Evolutionary conservation across 1,140 invertebrate genomes (phyloP), one percentile per base, ranked within the genome.

Genomic region (Hylaeus volcanicus): DNA sequence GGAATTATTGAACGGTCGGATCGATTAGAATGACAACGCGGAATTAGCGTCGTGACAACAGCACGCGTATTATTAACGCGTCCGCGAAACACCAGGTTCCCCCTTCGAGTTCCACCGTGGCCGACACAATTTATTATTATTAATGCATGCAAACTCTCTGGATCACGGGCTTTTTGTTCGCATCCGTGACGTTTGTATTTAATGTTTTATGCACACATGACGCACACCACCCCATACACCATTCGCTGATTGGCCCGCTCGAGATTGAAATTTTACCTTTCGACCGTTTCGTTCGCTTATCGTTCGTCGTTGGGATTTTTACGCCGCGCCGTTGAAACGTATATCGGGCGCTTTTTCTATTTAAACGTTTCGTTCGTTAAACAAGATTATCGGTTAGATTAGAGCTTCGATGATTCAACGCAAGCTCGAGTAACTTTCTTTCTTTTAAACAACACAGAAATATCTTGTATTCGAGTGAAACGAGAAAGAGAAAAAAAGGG

Each of bases 21-120:
- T 78, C 75, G 68, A 71, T 71, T 78, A 78, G 75, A 78, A 78
- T 37, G 75, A 77, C 65, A 77, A 77, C 75, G 65, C n/a, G 68
- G 68, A 71, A 78, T 71, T 78, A 78, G 58, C 58, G 39, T 8
- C 56, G 75, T 39, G 37, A 45, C 75, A 71, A 78, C 66, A 63
- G 5, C 5, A 15, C 56, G 45, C 15, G 75, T 68, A 70, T 77
- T 69, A 76, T 53, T 51, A 70, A 70, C 56, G 63, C 64, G 53
- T 15, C 5, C 39, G 48, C 48, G 61, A 56, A 41, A 37, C 63
- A 15, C 45, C 63, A 14, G 5, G 53, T 43, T 55, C 60, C 14
- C 37, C 60, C 41, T 63, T 45, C 0, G 45, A 15, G 56, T 5
- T 0, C 43, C 45, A 5, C 3, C 60, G 15, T 12, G 14, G 8